phyloP scores from a whole-genome alignment of 2,797 vertebrate genomes.

The Numenius phaeopus region DNA sequence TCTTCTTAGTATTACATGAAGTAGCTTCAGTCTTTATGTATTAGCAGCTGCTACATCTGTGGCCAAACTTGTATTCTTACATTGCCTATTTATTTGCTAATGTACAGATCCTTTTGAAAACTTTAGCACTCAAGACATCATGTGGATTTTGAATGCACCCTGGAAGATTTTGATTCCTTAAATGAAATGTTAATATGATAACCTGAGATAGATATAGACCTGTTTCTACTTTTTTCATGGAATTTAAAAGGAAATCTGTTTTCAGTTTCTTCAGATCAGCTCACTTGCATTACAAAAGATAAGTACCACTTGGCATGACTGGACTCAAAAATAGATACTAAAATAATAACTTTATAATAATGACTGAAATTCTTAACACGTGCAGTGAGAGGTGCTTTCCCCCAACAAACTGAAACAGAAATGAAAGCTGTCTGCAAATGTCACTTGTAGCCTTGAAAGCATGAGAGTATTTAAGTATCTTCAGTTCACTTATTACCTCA shows the following conservation, averaged over 20 bases:
- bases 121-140: constrained; percentile 71
- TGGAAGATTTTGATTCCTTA: constrained; percentile 69
- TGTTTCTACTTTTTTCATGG: constrained; percentile 61
- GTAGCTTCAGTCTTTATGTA: neutral
- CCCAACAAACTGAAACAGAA: constrained; percentile 6
- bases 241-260: constrained; percentile 62
- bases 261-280: constrained; percentile 72
- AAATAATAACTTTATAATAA: constrained; percentile 70
- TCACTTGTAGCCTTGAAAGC: constrained; percentile 20
- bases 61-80: constrained; percentile 52
- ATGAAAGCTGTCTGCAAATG: neutral
- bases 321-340: constrained; percentile 64
- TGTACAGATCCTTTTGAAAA: constrained; percentile 75
- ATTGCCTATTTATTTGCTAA: constrained; percentile 73
- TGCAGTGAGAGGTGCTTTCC: constrained; percentile 28
- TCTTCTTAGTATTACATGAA: neutral
- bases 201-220: constrained; percentile 60
- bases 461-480: neutral
- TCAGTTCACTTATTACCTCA: neutral
- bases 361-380: constrained; percentile 45
- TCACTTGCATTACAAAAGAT: constrained; percentile 71
- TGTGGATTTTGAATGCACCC: constrained; percentile 69
- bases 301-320: constrained; percentile 75
- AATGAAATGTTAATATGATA: constrained; percentile 67
- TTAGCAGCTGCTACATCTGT: constrained; percentile 10